Conservation (phyloP, 2,888 invertebrate species). For the Torymus tubicola region DNA sequence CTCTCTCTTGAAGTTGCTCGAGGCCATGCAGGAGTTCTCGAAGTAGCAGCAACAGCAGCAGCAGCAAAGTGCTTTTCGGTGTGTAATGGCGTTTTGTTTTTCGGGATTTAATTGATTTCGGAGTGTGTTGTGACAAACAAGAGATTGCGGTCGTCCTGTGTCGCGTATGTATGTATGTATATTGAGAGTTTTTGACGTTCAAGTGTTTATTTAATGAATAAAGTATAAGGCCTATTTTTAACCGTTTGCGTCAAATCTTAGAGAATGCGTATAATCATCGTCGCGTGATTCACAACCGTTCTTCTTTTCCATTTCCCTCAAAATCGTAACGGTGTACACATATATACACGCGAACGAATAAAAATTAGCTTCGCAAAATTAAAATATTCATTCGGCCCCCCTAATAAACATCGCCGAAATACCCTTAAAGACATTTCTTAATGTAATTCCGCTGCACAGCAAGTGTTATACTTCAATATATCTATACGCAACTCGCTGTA, state of each 20-base stretch:
- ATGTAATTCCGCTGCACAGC: slow-evolving; percentile 12
- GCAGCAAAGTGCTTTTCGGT: slow-evolving; percentile 56
- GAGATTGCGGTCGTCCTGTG: not conserved
- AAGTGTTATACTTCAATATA: slow-evolving; percentile 3
- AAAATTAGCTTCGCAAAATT: slow-evolving; percentile 35
- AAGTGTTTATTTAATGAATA: not conserved
- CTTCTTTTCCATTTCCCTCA: not conserved
- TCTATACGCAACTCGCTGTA: slow-evolving; percentile 19
- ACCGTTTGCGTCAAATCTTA: too few species aligned
- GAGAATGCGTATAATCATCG: too few species aligned
- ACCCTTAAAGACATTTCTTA: not conserved
- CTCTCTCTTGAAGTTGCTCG: slow-evolving; percentile 2
- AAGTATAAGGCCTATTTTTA: too few species aligned
- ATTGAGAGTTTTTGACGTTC: slow-evolving; percentile 9
- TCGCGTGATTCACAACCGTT: too few species aligned
- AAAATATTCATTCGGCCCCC: slow-evolving; percentile 22
- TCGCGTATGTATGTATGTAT: not conserved
- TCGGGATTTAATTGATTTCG: slow-evolving; percentile 55
- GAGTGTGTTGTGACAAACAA: slow-evolving; percentile 48
- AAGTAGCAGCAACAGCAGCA: slow-evolving; percentile 26
- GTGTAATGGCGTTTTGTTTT: slow-evolving; percentile 54
- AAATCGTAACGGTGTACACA: not conserved
- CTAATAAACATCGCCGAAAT: slow-evolving; percentile 20
- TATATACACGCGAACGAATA: not conserved
- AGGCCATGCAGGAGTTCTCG: not conserved